Base-by-base conservation (phyloP, 2,888 invertebrate genomes). In the Drosophila koepferae region DNA sequence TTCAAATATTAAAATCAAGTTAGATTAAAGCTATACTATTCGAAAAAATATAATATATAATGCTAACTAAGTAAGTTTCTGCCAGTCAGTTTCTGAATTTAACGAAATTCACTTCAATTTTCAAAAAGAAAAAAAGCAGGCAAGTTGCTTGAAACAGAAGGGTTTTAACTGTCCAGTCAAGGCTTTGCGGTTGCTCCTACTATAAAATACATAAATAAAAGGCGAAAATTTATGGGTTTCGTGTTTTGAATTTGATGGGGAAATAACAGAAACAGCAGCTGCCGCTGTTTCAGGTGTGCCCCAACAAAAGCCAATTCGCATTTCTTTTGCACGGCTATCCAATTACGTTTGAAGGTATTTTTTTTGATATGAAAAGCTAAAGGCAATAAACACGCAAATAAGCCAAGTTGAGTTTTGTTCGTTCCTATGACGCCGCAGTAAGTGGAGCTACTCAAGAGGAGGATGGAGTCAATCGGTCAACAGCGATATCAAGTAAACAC, bases 341-440 rank as follows among this genome's bases (percentile, higher is more conserved):
- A 85, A 86, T 85, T 85, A 87, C 85, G 73, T 84, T 85, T 89
- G 77, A 85, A 85, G 89, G 84, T 77, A 65, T 61, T 61, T 54
- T 58, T 60, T 28, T 40, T 78, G n/a, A 69, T 78, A 81, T 64
- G 54, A 67, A 76, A 75, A 72, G 85, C 79, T 55, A 68, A 80
- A 82, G 81, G 86, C 86, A 89, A 85, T 89, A 89, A 86, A 89
- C 87, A 89, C 89, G 89, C 85, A 83, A 89, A 89, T 85, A 89
- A 89, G 84, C 86, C 74, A 56, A 36, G 70, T 74, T 68, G 68
- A 67, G 68, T 77, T 65, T 61, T 67, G 63, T 46, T 62, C 59
- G 69, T 73, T 64, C 59, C 66, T 46, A 55, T 68, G 63, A 55
- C 72, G 36, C 8, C 51, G 20, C 40, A 41, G 28, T 18, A 55